These are phyloP conservation scores for Esox niger DNA, from an alignment of 2,113 vertebrate species.

Conservation along the genomic window DNA sequence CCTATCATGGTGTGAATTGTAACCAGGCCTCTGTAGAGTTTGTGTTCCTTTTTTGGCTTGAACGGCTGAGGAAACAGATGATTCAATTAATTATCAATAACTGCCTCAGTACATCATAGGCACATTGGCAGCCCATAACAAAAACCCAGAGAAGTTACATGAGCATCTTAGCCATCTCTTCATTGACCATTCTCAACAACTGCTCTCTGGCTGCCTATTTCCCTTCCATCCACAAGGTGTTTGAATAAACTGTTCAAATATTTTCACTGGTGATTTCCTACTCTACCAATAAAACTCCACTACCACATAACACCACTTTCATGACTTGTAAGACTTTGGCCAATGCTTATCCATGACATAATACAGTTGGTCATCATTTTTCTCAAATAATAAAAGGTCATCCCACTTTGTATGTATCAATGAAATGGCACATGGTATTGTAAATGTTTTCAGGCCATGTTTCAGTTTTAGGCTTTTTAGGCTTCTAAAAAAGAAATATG, in stretches of 20 bases:
- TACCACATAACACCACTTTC: too few species aligned
- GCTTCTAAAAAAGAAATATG: too few species aligned
- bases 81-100: conserved; percentile 83
- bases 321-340: too few species aligned
- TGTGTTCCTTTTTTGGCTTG: conserved; percentile 74
- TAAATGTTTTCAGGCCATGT: too few species aligned
- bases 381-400: too few species aligned
- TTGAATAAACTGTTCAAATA: conserved; percentile 83
- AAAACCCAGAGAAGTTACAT: conserved; percentile 58
- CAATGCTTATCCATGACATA: too few species aligned
- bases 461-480: too few species aligned
- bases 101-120: conserved; percentile 78
- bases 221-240: conserved; percentile 74
- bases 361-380: too few species aligned
- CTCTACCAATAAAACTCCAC: conserved; percentile 29
- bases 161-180: conserved; percentile 62
- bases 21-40: conserved; percentile 67
- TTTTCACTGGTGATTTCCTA: conserved; percentile 72
- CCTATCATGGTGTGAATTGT: conserved; percentile 59
- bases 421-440: too few species aligned
- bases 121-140: conserved; percentile 72
- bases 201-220: conserved; percentile 74
- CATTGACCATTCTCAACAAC: conserved; percentile 80
- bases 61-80: conserved; percentile 75
- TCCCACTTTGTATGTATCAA: too few species aligned